Conservation (phyloP, 2,797 vertebrate genomes). For the Crocidura indochinensis region DNA sequence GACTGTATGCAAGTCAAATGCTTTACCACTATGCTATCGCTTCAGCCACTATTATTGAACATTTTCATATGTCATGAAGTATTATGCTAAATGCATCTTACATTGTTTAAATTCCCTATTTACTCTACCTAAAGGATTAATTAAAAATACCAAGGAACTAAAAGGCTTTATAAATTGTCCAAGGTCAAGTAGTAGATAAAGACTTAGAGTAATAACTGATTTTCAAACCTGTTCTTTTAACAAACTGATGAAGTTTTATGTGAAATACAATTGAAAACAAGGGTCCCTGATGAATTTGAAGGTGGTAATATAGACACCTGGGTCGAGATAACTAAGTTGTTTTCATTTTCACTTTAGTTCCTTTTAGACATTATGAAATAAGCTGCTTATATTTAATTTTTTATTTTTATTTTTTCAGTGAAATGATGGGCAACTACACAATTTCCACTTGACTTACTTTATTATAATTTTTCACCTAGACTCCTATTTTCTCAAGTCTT, state of each 20-base stretch:
- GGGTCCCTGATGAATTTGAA: neutral
- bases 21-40: too few species aligned
- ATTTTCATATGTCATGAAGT: slow-evolving; percentile 36
- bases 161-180: slow-evolving; percentile 22
- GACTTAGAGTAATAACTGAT: neutral
- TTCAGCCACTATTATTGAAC: neutral
- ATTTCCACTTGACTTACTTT: neutral
- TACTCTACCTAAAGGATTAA: slow-evolving; percentile 6
- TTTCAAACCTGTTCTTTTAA: neutral
- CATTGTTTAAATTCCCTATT: neutral
- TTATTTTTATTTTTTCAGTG: neutral
- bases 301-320: neutral
- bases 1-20: too few species aligned
- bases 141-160: neutral
- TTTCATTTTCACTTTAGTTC: neutral
- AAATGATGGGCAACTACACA: neutral
- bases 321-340: neutral
- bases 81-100: neutral
- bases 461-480: neutral
- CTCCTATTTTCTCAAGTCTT: neutral
- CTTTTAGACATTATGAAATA: neutral
- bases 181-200: neutral
- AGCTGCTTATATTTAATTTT: slow-evolving; percentile 2
- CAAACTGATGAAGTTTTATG: neutral
- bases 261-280: neutral